phyloP scores from a whole-genome alignment of 2,888 invertebrate genomes.

The Odontomyia ornata region DNA sequence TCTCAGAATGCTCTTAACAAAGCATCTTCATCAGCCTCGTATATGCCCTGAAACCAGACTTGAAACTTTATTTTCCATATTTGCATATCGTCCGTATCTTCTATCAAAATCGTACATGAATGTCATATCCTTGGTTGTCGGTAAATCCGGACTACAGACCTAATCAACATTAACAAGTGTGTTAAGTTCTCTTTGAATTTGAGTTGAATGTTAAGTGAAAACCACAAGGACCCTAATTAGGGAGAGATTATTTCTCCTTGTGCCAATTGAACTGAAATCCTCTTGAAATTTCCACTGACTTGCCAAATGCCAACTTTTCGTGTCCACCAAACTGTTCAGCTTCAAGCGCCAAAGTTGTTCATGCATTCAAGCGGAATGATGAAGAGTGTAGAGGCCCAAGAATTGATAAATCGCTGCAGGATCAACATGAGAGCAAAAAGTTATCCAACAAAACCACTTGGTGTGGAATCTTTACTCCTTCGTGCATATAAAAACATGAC shows the following conservation, averaged over 20 bases:
- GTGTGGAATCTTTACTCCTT: not conserved
- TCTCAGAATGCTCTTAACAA: too few species aligned
- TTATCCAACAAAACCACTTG: not conserved
- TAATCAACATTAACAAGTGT: conserved; percentile 31
- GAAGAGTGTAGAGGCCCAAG: not conserved
- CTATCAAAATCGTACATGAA: not conserved
- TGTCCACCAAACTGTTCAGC: not conserved
- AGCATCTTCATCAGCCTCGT: too few species aligned
- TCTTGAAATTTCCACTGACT: not conserved
- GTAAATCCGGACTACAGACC: conserved; percentile 2
- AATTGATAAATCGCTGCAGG: conserved; percentile 28
- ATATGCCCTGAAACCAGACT: too few species aligned
- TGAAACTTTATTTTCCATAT: not conserved
- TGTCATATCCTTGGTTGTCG: not conserved
- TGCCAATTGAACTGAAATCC: not conserved
- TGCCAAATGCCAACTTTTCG: not conserved
- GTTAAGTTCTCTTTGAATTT: not conserved
- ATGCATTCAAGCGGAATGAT: too few species aligned
- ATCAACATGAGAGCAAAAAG: conserved; percentile 21
- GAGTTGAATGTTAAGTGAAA: not conserved
- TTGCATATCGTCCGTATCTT: not conserved
- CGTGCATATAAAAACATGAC: not conserved
- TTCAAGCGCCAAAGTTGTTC: too few species aligned
- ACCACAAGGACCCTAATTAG: conserved; percentile 26
- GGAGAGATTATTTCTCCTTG: not conserved